phyloP scores from a whole-genome alignment of 2,797 vertebrate genomes.

The Cercopithecus neglectus region DNA sequence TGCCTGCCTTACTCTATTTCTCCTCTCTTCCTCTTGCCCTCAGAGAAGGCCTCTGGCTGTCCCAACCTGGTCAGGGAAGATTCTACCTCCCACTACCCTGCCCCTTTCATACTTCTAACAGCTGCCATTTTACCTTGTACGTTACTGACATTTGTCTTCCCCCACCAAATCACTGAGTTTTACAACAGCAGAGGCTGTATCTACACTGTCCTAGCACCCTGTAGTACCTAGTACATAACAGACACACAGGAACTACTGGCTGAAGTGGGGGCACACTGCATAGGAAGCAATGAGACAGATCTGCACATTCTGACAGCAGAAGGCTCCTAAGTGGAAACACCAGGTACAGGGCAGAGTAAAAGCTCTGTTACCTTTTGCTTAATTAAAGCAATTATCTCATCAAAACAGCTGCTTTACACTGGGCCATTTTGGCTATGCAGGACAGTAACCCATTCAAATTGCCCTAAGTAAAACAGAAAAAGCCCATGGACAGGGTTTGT shows the following conservation, averaged over 20 bases:
- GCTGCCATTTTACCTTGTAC: background rate
- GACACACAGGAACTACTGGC: rapidly evolving
- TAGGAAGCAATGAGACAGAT: background rate
- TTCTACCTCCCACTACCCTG: background rate
- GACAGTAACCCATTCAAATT: background rate
- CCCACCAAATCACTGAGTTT: no score
- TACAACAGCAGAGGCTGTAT: rapidly evolving
- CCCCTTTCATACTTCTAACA: background rate
- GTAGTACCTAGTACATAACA: rapidly evolving
- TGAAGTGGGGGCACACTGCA: rapidly evolving
- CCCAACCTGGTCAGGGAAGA: background rate
- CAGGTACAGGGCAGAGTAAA: no score
- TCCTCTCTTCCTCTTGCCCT: background rate
- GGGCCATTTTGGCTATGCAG: rapidly evolving
- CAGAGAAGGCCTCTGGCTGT: no score
- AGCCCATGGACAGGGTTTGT: no score
- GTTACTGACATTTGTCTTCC: background rate
- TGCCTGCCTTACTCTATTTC: no score
- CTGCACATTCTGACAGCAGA: rapidly evolving
- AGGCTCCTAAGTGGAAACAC: background rate
- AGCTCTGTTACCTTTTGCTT: rapidly evolving
- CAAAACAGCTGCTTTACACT: background rate
- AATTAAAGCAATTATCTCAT: background rate
- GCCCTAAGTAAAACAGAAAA: background rate
- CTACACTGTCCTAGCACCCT: background rate